phyloP scores from a whole-genome alignment of 1,140 invertebrate genomes.

The Trypoxylus dichotomus region DNA sequence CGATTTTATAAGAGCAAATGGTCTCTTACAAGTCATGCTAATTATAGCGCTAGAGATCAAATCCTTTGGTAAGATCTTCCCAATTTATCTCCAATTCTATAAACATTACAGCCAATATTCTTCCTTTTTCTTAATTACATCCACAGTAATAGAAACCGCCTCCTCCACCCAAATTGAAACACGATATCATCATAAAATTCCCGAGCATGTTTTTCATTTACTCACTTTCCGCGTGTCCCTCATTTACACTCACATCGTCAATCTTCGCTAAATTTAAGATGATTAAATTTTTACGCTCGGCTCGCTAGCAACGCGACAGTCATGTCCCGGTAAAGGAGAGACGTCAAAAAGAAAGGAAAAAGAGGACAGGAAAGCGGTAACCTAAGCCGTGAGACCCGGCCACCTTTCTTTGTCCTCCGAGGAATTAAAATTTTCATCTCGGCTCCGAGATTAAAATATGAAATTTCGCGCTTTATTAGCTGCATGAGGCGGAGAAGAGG shows the following conservation, averaged over 20 bases:
- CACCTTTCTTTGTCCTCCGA: background rate
- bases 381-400: background rate
- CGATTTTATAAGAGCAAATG: too few relatives aligned
- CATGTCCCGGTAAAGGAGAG: background rate
- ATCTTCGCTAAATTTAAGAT: background rate
- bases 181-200: background rate
- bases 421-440: slow-evolving; percentile 18
- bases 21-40: too few relatives aligned
- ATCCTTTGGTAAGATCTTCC: too few relatives aligned
- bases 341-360: background rate
- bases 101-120: too few relatives aligned
- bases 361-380: background rate
- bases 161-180: too few relatives aligned
- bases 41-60: too few relatives aligned
- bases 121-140: too few relatives aligned
- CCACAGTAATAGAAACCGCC: too few relatives aligned
- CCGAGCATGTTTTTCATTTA: background rate
- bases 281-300: slow-evolving; percentile 5
- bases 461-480: slow-evolving; percentile 22
- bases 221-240: background rate
- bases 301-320: background rate
- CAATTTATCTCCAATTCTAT: too few relatives aligned
- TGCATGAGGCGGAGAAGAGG: background rate
- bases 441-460: slow-evolving; percentile 10
- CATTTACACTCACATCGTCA: background rate